Evolutionary conservation across 2,888 invertebrate genomes (phyloP).

Genomic region (Therioaphis trifolii): DNA sequence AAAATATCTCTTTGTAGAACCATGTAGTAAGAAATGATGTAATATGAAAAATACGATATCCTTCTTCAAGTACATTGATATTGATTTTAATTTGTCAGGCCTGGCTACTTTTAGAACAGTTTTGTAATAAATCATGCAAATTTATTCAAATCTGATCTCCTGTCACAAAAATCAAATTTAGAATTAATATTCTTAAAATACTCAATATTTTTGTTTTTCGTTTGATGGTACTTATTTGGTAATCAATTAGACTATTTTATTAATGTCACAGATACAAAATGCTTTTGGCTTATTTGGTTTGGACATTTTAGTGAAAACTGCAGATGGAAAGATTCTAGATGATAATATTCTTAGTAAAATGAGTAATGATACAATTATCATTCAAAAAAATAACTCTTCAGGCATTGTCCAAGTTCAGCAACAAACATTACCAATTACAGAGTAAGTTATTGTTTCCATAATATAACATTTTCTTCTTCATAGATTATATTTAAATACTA

Average conservation of each 20-base stretch:
- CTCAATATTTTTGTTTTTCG: no score
- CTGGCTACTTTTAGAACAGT: no score
- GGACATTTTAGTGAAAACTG: constrained; percentile 29
- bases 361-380: constrained; percentile 30
- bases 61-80: no score
- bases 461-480: background rate
- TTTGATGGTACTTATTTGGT: background rate
- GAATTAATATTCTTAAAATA: no score
- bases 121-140: no score
- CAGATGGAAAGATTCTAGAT: constrained; percentile 36
- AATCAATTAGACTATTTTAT: background rate
- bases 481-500: background rate
- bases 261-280: constrained; percentile 35
- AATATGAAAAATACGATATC: no score
- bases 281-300: constrained; percentile 50
- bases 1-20: no score
- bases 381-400: constrained; percentile 34
- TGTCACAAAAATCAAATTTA: no score
- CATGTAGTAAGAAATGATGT: no score
- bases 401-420: background rate
- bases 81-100: no score
- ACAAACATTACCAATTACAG: constrained; percentile 11
- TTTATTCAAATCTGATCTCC: no score
- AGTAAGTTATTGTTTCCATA: constrained; percentile 11
- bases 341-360: constrained; percentile 32